Evolutionary conservation across 2,888 invertebrate species (phyloP).

Genomic region (Phortica magna): DNA sequence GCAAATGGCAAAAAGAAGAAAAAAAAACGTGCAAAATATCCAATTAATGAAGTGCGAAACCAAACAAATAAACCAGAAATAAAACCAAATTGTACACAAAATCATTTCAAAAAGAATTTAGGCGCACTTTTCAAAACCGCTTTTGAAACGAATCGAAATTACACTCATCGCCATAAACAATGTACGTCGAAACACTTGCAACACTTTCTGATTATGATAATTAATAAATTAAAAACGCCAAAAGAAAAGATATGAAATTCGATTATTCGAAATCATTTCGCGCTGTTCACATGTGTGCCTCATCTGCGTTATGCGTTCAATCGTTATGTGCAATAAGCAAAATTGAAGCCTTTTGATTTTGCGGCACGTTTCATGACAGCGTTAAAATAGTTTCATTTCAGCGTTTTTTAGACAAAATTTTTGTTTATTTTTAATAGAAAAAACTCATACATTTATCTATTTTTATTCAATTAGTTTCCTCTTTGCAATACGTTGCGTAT

Average conservation of each 20-base stretch:
- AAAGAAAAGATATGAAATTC: neutral
- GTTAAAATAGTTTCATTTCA: no score
- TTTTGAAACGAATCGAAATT: neutral
- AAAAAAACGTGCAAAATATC: neutral
- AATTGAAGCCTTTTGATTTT: no score
- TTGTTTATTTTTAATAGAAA: neutral
- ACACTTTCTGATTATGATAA: neutral
- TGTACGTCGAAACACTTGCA: neutral
- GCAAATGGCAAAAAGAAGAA: neutral
- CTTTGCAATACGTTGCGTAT: conserved; percentile 42
- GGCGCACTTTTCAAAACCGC: neutral
- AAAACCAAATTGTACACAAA: neutral
- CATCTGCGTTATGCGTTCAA: neutral
- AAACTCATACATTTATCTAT: no score
- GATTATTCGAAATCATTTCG: neutral
- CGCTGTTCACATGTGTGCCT: neutral
- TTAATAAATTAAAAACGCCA: neutral
- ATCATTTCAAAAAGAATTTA: neutral
- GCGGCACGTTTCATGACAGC: no score
- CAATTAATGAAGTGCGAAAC: neutral
- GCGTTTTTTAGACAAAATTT: neutral
- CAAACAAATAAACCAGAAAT: neutral
- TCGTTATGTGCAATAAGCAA: conserved; percentile 29
- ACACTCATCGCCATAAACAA: neutral
- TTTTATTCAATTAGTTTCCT: no score